These are phyloP conservation scores for Thereva nobilitata DNA, from an alignment of 2,888 invertebrate genomes.

Conservation along the genomic window DNA sequence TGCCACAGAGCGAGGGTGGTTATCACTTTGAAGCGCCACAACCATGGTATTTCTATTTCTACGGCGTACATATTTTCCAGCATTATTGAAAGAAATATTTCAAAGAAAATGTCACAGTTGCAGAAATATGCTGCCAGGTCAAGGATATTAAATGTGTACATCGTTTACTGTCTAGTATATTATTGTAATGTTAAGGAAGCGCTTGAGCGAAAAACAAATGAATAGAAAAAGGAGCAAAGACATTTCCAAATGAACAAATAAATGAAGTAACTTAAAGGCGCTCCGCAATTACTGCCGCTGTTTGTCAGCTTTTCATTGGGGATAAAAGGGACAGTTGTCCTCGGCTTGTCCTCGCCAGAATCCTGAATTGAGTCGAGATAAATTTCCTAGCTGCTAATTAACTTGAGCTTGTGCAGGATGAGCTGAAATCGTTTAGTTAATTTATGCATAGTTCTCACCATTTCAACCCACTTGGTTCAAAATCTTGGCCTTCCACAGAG, in stretches of 20 bases:
- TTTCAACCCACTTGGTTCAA: too few species aligned
- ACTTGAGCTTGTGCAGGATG: background rate
- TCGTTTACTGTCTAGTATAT: too few species aligned
- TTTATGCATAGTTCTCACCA: conserved; percentile 11
- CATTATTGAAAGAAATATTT: conserved; percentile 16
- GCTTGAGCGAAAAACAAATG: too few species aligned
- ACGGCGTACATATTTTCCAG: background rate
- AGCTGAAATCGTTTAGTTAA: conserved; percentile 7
- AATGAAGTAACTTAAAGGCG: background rate
- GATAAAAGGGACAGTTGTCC: background rate
- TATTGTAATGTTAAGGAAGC: too few species aligned
- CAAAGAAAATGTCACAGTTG: conserved; percentile 15
- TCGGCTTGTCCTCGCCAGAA: conserved; percentile 1
- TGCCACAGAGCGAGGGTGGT: too few species aligned
- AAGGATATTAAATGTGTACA: conserved; percentile 3
- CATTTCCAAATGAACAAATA: background rate
- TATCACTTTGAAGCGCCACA: too few species aligned
- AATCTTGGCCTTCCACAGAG: background rate
- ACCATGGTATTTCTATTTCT: too few species aligned
- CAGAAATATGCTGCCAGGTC: conserved; percentile 7
- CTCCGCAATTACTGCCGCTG: conserved; percentile 3
- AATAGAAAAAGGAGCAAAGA: too few species aligned
- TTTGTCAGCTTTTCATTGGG: conserved; percentile 11
- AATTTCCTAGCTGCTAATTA: conserved; percentile 7
- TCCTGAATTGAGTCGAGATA: conserved; percentile 2